These are phyloP conservation scores for Drosophila affinis DNA, from an alignment of 2,888 invertebrate genomes.

Conservation along the genomic window DNA sequence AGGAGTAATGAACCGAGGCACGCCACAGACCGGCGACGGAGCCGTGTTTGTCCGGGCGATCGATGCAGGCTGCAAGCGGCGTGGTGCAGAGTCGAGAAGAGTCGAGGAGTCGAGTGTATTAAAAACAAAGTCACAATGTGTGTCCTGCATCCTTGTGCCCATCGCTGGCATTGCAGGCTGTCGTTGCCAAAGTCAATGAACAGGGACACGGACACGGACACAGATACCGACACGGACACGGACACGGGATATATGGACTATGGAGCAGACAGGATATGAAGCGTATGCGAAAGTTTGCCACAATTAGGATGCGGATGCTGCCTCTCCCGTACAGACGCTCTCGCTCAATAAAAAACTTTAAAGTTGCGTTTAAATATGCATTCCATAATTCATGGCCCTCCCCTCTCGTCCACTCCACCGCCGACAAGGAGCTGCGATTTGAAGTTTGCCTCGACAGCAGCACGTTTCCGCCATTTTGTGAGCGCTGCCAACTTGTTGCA, in stretches of 20 bases:
- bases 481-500: conserved; percentile 69
- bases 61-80: conserved; percentile 62
- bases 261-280: conserved; percentile 63
- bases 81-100: conserved; percentile 9
- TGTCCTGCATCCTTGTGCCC: conserved; percentile 50
- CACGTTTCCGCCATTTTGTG: conserved; percentile 78
- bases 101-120: conserved; percentile 69
- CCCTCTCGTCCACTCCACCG: background rate
- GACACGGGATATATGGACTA: conserved; percentile 15
- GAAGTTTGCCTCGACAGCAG: conserved; percentile 54
- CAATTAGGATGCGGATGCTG: conserved; percentile 68
- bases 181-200: conserved; percentile 75
- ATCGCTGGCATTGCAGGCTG: conserved; percentile 12
- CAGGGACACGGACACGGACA: conserved; percentile 54
- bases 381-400: conserved; percentile 66
- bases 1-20: conserved; percentile 74
- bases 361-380: conserved; percentile 75
- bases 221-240: conserved; percentile 59
- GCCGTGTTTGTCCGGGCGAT: conserved; percentile 75
- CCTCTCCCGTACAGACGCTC: conserved; percentile 20
- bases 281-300: conserved; percentile 73
- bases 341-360: conserved; percentile 74
- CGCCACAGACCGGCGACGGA: conserved; percentile 47
- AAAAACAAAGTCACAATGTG: conserved; percentile 74
- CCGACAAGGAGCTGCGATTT: conserved; percentile 45